Base-by-base conservation (phyloP, 2,888 invertebrate species). In the Periphyllus acericola region DNA sequence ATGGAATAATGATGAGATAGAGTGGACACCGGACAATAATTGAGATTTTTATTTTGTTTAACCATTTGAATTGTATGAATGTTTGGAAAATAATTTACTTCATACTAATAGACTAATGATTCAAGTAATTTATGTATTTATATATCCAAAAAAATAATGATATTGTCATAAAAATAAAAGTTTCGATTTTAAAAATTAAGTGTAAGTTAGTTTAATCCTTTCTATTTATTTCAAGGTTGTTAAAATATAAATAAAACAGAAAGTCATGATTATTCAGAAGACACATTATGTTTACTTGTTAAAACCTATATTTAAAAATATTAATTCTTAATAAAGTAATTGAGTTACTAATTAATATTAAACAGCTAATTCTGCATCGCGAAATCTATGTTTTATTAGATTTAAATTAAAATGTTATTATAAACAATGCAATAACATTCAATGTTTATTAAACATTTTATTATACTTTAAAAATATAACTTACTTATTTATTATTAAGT, bases 171-270 rank as follows among this genome's bases (percentile, higher is more conserved):
- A 46, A n/a, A 8, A 46, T 46, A 46, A 46, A 46, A 55, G 55
- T 19, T 55, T 32, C 8, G 14, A 5, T 72, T 72, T 34, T 32
- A 32, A 72, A 34, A 74, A 36, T 25, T 0, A 36, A 74, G 19
- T 5, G 1, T 6, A 36, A 74, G 19, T 74, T 36, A 25, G 17
- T 21, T 46, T n/a, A n/a, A 46, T 75, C 46, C 46, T 75, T 75
- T 75, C 75, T 75, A 75, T 75, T 46, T n/a, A 46, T 75, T 75
- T 6, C 75, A 75, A 75, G 75, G 75, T 46, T 40, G 14, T 17
- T 25, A n/a, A 29, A 68, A 68, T 68, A 29, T n/a, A 19, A 11
- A 14, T 46, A 46, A 46, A 46, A 74, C 8, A 8, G 72, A 75
- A 75, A 46, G 75, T 75, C 75, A 75, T 75, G 40, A 46, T 29